Evolutionary conservation across 1,140 invertebrate genomes (phyloP).

Genomic region (Tribolium castaneum): DNA sequence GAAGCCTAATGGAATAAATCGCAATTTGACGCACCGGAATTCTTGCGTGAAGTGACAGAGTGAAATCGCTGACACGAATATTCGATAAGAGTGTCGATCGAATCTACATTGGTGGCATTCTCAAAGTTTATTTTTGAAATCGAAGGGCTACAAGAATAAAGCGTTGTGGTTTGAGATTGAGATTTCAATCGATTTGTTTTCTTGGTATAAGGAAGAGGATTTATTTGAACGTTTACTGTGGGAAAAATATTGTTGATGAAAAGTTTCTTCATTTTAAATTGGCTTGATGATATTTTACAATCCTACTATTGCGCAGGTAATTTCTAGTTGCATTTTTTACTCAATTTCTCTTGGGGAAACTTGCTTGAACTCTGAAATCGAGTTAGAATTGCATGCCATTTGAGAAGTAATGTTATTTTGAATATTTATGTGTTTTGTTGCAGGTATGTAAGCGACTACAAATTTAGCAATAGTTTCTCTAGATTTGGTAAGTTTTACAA

Average conservation of each 20-base stretch:
- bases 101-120: not conserved
- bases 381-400: no score
- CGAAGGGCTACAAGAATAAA: not conserved
- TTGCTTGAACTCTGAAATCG: no score
- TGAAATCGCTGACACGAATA: not conserved
- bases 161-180: not conserved
- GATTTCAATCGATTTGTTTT: not conserved
- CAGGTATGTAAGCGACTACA: no score
- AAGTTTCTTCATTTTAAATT: not conserved
- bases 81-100: conserved; percentile 4
- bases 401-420: no score
- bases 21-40: conserved; percentile 5
- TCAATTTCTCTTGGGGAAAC: no score
- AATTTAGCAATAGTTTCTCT: no score
- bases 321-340: no score
- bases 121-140: conserved; percentile 10
- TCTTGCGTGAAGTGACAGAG: conserved; percentile 8
- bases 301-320: no score
- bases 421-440: no score
- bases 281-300: no score
- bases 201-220: not conserved
- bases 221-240: not conserved
- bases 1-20: not conserved
- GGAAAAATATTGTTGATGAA: not conserved
- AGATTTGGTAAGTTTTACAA: no score